A percentile compares a stretch with the other conserved stretches of the same genome.
Conservation (phyloP, 1,140 invertebrate genomes). For the Ruditapes philippinarum region DNA sequence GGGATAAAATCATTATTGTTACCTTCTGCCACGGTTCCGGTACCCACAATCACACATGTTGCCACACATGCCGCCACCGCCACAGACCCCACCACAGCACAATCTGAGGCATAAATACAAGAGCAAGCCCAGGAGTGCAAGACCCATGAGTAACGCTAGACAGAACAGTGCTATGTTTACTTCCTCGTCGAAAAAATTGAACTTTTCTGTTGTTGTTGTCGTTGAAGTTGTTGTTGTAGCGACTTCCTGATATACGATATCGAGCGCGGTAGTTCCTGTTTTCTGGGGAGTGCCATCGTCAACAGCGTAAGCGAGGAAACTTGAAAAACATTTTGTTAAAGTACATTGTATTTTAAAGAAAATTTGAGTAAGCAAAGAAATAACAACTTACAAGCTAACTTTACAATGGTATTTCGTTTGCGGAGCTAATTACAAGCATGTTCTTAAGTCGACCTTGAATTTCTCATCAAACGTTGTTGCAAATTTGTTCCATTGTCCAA, state of each 20-base stretch:
- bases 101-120: background rate
- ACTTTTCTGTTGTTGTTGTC: constrained; percentile 28
- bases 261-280: background rate
- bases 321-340: too few species aligned
- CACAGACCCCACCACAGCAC: background rate
- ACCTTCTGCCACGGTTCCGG: background rate
- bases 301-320: background rate
- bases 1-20: too few species aligned
- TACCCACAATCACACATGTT: background rate
- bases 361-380: too few species aligned
- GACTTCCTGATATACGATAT: background rate
- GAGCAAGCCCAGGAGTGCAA: constrained; percentile 11
- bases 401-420: too few species aligned
- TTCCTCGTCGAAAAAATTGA: constrained; percentile 37
- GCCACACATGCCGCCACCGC: background rate
- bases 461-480: too few species aligned
- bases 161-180: constrained; percentile 40
- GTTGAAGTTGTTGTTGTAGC: constrained; percentile 46
- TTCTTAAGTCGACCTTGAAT: too few species aligned
- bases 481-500: too few species aligned
- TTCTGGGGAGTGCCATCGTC: constrained; percentile 11
- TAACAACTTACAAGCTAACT: too few species aligned
- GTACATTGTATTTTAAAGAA: too few species aligned
- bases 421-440: too few species aligned
- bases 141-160: constrained; percentile 26